Evolutionary conservation across 2,888 invertebrate species (phyloP), one percentile per base, ranked within the genome.

Genomic region (Drosophila atripex): DNA sequence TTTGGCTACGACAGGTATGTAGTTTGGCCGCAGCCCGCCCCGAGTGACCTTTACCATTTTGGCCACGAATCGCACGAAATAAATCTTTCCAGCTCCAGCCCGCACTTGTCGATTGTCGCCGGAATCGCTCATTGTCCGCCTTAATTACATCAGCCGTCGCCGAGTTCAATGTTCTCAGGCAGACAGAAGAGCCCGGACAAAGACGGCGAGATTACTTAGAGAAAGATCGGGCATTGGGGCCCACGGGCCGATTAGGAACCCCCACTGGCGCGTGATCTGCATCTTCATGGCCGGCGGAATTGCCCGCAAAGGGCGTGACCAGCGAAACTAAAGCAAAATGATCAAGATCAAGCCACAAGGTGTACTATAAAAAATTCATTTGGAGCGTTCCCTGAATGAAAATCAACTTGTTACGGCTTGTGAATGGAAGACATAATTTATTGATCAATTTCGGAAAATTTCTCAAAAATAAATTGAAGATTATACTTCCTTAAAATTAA

Each of bases 1-100:
- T 84, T 80, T 84, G 82, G 84, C 16, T 61, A 53, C 43, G 64
- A 46, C 65, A 30, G 63, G 64, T 51, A 64, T 38, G 3, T 21
- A 23, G 21, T 53, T 21, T 21, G 18, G 35, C 25, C 47, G 1
- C 8, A 35, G 12, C 57, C 18, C 41, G 25, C 18, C 52, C 25
- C 25, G 45, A 45, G 18, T 46, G 65, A 64, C 64, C 64, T 64
- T 64, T 64, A 64, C 64, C 64, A 64, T 64, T 64, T 64, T 46
- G 53, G 53, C 41, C 65, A 65, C 46, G 45, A 53, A 53, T 30
- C 64, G 45, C 53, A n/a, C 1, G 53, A 53, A 46, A 23, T 64
- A 64, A 64, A 64, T 64, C 52, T 38, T 16, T 43, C 21, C 11
- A 11, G 49, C 21, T 54, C 9, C 46, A 28, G 21, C n/a, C 45